These are phyloP conservation scores for Pangasius larnaudii DNA, from an alignment of 2,797 vertebrate genomes.

Conservation along the genomic window DNA sequence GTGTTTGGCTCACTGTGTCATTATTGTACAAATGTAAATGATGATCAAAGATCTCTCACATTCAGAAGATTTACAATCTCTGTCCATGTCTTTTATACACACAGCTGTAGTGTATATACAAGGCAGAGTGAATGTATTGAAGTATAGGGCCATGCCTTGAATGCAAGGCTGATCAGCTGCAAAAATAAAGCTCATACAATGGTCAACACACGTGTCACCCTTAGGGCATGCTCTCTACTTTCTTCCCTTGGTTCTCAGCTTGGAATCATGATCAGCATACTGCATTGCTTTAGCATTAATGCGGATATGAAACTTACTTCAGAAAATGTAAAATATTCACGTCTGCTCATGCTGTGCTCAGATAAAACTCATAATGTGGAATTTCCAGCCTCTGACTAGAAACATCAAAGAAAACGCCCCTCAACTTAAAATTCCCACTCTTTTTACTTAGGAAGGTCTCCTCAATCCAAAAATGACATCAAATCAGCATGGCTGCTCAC, in stretches of 20 bases:
- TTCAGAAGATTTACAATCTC: conserved; percentile 3
- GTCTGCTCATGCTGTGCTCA: background rate
- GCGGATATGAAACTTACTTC: background rate
- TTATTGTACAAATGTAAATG: background rate
- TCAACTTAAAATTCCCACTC: background rate
- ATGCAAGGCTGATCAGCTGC: background rate
- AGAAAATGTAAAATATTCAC: background rate
- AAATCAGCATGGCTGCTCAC: background rate
- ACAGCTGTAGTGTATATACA: background rate
- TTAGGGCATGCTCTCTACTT: background rate
- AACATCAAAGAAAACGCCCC: background rate
- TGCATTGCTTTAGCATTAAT: background rate
- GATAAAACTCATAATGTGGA: background rate
- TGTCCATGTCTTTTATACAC: background rate
- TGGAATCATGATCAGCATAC: background rate
- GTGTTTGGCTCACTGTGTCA: background rate
- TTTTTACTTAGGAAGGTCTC: background rate
- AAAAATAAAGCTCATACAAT: background rate
- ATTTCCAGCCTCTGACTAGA: background rate
- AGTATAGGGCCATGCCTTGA: background rate
- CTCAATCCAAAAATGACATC: background rate
- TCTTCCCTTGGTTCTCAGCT: background rate
- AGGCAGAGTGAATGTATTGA: background rate
- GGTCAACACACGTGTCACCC: background rate
- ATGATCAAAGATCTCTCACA: background rate